Evolutionary conservation across 2,113 vertebrate species (phyloP).

Genomic region (Phoxinus phoxinus): DNA sequence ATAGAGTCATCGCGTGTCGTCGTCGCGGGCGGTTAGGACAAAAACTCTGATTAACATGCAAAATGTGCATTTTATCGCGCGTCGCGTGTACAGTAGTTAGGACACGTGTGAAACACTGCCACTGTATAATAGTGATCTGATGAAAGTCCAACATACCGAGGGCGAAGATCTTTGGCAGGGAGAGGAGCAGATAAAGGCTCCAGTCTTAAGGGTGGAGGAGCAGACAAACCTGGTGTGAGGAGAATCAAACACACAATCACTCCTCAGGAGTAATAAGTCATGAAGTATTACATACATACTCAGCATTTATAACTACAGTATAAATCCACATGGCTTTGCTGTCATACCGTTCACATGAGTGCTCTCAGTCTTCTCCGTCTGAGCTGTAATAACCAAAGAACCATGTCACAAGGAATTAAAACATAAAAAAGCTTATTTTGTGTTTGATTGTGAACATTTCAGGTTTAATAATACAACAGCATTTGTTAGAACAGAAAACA

Average conservation of each 20-base stretch:
- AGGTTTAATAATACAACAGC: neutral
- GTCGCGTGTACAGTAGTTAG: no score
- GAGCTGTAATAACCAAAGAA: conserved; percentile 40
- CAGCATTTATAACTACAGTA: neutral
- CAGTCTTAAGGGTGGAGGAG: conserved; percentile 45
- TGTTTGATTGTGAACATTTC: neutral
- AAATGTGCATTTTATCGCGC: no score
- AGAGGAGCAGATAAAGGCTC: conserved; percentile 52
- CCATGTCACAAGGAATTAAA: neutral
- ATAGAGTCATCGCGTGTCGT: no score
- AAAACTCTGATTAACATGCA: no score
- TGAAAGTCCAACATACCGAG: conserved; percentile 64
- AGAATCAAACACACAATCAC: neutral
- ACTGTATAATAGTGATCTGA: neutral
- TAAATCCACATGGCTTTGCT: neutral
- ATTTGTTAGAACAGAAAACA: neutral
- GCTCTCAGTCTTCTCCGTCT: neutral
- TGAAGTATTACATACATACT: neutral
- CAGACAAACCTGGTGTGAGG: conserved; percentile 58
- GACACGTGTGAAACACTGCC: no score
- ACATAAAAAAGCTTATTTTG: neutral
- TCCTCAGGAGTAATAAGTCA: neutral
- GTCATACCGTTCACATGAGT: conserved; percentile 50
- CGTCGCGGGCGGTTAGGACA: no score
- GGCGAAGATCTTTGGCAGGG: conserved; percentile 67